Evolutionary conservation across 2,797 vertebrate genomes (phyloP), one percentile per base, ranked within the genome.

Genomic region (Coregonus sp.): DNA sequence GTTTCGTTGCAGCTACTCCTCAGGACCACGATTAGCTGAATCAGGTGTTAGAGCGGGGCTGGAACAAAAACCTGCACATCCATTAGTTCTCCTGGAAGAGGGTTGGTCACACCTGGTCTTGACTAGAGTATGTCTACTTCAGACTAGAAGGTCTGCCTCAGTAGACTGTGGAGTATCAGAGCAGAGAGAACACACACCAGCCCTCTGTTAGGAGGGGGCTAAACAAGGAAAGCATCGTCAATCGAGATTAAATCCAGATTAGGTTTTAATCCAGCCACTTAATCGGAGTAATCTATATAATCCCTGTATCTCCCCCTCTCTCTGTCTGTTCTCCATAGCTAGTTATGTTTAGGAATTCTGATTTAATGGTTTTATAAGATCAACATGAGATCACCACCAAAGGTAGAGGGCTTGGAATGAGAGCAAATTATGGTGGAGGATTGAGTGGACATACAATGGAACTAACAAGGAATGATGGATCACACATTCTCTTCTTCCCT

Each of bases 251-350:
- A 89, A 90, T 88, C 88, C 85, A 89, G 86, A 89, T 91, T 88
- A 90, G 79, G 75, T 78, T 82, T 86, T 81, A 90, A 91, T 90
- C 89, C 85, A 79, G 88, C 86, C 68, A 92, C 81, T 90, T 88
- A 81, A 84, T 89, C 86, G 83, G 78, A 75, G 87, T 90, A 61
- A 90, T 86, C 82, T 78, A 1, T 11, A 72, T 88, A 87, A 92
- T 89, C 85, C 85, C 47, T n/a, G 72, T 25, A 56, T 25, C 52
- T 16, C 37, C 68, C 14, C 37, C 37, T 35, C 37, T 16, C 37
- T 70, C 37, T 29, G 67, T 69, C 33, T 0, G 0, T 11, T 37
- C 66, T 69, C 14, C 52, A 56, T 16, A 56, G 52, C 18, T 16
- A 56, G 52, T 56, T 56, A 18, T 70, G 25, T 25, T 9, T 71